Percentiles rank a stretch among this genome's conserved stretches.
Evolutionary conservation across 2,113 vertebrate genomes (phyloP).

Genomic region (Tricholaema leucomelas): DNA sequence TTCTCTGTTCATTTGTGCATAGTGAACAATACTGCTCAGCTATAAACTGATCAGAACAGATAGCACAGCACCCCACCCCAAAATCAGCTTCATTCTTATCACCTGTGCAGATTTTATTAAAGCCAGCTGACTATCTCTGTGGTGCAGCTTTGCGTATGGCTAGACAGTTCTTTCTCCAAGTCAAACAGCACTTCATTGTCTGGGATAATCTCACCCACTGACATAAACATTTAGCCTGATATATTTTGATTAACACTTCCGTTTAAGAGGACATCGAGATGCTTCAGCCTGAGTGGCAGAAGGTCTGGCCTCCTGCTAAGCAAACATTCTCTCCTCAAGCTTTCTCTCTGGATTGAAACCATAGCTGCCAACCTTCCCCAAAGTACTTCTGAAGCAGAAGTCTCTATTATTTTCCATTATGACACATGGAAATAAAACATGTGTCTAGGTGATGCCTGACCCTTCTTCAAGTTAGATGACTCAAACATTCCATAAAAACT

Average conservation of each 20-base stretch:
- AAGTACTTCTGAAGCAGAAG: not conserved
- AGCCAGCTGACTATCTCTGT: not conserved
- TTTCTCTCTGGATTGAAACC: not conserved
- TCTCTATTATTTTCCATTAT: not conserved
- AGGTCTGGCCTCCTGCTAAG: not conserved
- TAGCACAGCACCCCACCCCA: not conserved
- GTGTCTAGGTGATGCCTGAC: not conserved
- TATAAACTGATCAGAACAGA: constrained; percentile 18
- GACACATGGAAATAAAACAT: not conserved
- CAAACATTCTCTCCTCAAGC: not conserved
- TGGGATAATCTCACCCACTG: constrained; percentile 18
- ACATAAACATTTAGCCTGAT: constrained; percentile 44
- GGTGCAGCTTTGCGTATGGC: not conserved
- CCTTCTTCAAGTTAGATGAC: not conserved
- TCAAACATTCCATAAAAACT: not conserved
- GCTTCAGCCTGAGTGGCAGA: not conserved
- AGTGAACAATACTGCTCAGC: not conserved
- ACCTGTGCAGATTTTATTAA: constrained; percentile 33
- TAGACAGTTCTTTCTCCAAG: not conserved
- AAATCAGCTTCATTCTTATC: constrained; percentile 33
- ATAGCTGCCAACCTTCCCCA: not conserved
- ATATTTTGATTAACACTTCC: constrained; percentile 50
- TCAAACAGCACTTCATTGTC: constrained; percentile 30
- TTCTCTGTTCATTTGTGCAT: not conserved
- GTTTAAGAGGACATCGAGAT: not conserved